Evolutionary conservation across 2,113 vertebrate genomes (phyloP).

Genomic region (Halichoerus grypus): DNA sequence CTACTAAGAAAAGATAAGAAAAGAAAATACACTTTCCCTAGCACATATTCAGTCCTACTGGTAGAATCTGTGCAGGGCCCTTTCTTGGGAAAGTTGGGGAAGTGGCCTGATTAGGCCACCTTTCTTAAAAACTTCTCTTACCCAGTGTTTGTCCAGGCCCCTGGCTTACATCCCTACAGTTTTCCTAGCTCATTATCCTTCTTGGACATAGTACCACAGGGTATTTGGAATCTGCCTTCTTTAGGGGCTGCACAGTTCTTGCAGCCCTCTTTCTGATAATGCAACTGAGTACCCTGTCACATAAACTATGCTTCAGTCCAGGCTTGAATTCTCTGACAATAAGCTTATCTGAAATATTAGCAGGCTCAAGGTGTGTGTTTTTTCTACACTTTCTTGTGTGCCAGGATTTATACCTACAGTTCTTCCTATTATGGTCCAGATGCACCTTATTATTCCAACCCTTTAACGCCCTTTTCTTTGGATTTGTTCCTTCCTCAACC

Average conservation of each 20-base stretch:
- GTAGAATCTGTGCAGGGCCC: not conserved
- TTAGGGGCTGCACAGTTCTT: not conserved
- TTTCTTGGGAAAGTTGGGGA: not conserved
- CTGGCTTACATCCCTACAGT: not conserved
- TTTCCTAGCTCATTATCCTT: not conserved
- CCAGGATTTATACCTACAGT: not conserved
- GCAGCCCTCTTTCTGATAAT: not conserved
- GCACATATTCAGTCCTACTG: not conserved
- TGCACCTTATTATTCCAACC: not conserved
- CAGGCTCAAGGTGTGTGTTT: not conserved
- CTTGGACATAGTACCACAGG: not conserved
- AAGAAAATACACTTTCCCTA: not conserved
- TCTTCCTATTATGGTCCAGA: not conserved
- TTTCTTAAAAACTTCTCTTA: not conserved
- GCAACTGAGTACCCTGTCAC: not conserved
- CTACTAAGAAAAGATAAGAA: not conserved
- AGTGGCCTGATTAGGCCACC: not conserved
- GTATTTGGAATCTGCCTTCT: not conserved
- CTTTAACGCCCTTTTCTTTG: not conserved
- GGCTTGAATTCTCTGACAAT: not conserved
- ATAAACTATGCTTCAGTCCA: not conserved
- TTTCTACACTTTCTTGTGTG: not conserved
- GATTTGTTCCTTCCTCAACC: not conserved
- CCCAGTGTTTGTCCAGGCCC: not conserved
- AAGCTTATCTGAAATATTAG: not conserved